A percentile compares a stretch with the other conserved stretches of the same genome.
Evolutionary conservation across 2,888 invertebrate genomes (phyloP).

Genomic region (Pseudoips prasinana): DNA sequence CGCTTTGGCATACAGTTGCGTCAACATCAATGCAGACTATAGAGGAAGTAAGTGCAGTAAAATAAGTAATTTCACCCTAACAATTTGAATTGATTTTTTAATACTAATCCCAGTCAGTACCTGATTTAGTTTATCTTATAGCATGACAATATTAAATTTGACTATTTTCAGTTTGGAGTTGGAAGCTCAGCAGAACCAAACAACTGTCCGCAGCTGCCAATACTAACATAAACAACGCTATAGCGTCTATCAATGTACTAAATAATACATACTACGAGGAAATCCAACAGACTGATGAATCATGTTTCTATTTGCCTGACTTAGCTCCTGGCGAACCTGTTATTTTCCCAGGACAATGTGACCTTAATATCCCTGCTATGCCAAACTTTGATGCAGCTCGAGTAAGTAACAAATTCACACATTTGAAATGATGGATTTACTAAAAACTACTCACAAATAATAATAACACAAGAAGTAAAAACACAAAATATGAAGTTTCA

Average conservation of each 20-base stretch:
- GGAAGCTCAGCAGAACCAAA: conserved; percentile 10
- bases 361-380: conserved; percentile 46
- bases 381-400: conserved; percentile 45
- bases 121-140: too few relatives aligned
- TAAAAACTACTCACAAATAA: too few relatives aligned
- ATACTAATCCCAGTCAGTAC: too few relatives aligned
- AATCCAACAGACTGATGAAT: conserved; percentile 42
- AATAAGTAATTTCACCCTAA: background rate
- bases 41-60: conserved; percentile 20
- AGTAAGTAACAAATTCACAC: conserved; percentile 48
- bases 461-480: too few relatives aligned
- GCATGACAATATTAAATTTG: too few relatives aligned
- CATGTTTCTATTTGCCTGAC: conserved; percentile 57
- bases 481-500: too few relatives aligned
- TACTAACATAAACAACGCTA: conserved; percentile 37
- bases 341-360: conserved; percentile 54
- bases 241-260: conserved; percentile 43
- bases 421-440: too few relatives aligned
- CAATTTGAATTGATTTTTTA: too few relatives aligned
- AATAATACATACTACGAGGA: conserved; percentile 44
- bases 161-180: background rate
- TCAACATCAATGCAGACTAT: conserved; percentile 41
- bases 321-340: conserved; percentile 37
- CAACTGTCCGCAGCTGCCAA: conserved; percentile 29
- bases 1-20: conserved; percentile 83